phyloP scores from a whole-genome alignment of 1,140 invertebrate genomes.

The Heliconius congener region DNA sequence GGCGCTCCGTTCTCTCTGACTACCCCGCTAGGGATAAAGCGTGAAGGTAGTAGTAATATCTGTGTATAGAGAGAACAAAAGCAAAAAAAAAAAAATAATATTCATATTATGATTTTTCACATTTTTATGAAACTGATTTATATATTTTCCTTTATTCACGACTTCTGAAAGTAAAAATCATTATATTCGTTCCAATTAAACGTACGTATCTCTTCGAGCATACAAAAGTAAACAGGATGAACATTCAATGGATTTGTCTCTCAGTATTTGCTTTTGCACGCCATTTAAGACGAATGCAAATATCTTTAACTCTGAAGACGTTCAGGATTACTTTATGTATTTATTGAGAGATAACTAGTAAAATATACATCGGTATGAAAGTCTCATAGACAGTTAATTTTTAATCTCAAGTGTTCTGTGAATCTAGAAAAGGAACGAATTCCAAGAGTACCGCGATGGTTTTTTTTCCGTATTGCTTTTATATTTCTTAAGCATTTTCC shows the following conservation, averaged over 20 bases:
- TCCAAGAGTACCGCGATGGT: too few species aligned
- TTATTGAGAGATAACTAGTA: not conserved
- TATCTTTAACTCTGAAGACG: conserved; percentile 46
- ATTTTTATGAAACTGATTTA: not conserved
- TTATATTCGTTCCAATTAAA: conserved; percentile 13
- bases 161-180: not conserved
- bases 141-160: not conserved
- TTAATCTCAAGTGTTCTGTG: too few species aligned
- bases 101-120: too few species aligned
- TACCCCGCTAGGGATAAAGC: too few species aligned
- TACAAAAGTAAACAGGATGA: conserved; percentile 20
- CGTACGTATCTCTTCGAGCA: conserved; percentile 20
- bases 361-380: not conserved
- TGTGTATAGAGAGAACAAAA: too few species aligned
- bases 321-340: conserved; percentile 7
- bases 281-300: conserved; percentile 16
- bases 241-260: conserved; percentile 20
- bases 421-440: too few species aligned
- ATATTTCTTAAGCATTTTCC: too few species aligned
- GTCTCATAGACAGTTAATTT: too few species aligned
- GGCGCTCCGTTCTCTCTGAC: too few species aligned
- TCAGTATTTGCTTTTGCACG: conserved; percentile 15
- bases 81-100: too few species aligned
- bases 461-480: too few species aligned
- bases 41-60: too few species aligned